Percentiles rank a stretch among this genome's conserved stretches.
Conservation (phyloP, 2,888 invertebrate genomes). For the Xylota segnis region DNA sequence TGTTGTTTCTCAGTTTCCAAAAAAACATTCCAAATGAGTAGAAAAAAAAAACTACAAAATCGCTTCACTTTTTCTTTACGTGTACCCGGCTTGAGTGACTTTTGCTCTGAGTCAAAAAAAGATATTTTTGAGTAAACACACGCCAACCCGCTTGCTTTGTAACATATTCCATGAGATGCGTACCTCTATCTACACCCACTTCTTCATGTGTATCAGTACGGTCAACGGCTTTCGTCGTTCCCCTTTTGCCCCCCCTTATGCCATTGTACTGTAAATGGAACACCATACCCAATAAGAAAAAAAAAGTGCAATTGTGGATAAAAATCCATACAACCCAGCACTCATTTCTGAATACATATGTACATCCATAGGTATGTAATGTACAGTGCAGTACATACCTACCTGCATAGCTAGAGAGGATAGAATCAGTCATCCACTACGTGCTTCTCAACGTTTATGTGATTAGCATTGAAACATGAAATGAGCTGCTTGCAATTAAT, state of each 20-base stretch:
- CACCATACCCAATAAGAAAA: not conserved
- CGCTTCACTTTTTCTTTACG: not conserved
- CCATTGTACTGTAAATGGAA: conserved; percentile 1
- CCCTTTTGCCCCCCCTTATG: not conserved
- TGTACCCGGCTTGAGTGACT: conserved; percentile 4
- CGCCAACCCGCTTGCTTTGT: not conserved
- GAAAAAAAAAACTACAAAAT: not conserved
- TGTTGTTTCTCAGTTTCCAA: no score
- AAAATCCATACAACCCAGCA: not conserved
- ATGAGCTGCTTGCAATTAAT: conserved; percentile 14
- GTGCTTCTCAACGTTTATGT: conserved; percentile 17
- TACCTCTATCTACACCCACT: not conserved
- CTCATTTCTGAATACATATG: not conserved
- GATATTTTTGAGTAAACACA: not conserved
- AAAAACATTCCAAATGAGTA: not conserved
- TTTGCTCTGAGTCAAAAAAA: not conserved
- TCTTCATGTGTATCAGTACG: not conserved
- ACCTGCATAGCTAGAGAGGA: no score
- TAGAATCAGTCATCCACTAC: conserved; percentile 9
- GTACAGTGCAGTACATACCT: not conserved
- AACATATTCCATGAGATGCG: not conserved
- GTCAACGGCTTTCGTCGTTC: not conserved
- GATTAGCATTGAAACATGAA: conserved; percentile 26
- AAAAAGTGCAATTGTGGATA: conserved; percentile 1
- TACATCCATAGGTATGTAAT: not conserved